Base-by-base conservation (phyloP, 2,888 invertebrate genomes). In the Sinotaia quadrata region DNA sequence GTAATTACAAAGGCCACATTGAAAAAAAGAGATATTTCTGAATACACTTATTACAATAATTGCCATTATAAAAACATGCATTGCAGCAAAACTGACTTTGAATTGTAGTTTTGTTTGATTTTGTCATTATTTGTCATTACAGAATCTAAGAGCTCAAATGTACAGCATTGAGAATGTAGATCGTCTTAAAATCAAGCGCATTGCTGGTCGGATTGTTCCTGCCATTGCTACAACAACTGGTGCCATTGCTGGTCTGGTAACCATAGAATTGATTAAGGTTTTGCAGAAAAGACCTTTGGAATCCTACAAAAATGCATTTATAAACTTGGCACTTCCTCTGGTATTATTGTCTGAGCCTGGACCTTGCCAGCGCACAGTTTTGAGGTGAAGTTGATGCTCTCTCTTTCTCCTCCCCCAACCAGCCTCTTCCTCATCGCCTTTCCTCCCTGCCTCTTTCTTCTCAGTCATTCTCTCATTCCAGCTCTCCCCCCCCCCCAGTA, bases 201-300 rank as follows among this genome's bases (percentile, higher is more conserved):
- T 89, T 21, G 88, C 89, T n/a, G 89, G 89, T 3, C 79, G 84
- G 33, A 89, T 89, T 51, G 86, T 88, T 7, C 89, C 89, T 5
- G 89, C 89, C 67, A 89, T 89, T 49, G 89, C 88, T 59, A 89
- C 89, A 4, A 89, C 89, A n/a, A 89, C 89, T 12, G 88, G 88
- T 24, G 82, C 87, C 54, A 87, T 89, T 5, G 84, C 88, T n/a
- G 89, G 88, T 8, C 79, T 89, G 73, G 88, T 86, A 21, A 77
- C 84, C 5, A 71, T 87, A 37, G 88, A 88, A 71, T 67, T 88
- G 67, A 63, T 88, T 1, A 88, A 88, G 69, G 76, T 87, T 24
- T 61, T 86, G 36, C 76, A 81, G 69, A 72, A 78, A 52, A 52
- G 74, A 41, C 78, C 83, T 0, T 49, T 86, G 61, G 84, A 84